phyloP scores from a whole-genome alignment of 2,113 vertebrate genomes.

The Oreochromis spilurus region DNA sequence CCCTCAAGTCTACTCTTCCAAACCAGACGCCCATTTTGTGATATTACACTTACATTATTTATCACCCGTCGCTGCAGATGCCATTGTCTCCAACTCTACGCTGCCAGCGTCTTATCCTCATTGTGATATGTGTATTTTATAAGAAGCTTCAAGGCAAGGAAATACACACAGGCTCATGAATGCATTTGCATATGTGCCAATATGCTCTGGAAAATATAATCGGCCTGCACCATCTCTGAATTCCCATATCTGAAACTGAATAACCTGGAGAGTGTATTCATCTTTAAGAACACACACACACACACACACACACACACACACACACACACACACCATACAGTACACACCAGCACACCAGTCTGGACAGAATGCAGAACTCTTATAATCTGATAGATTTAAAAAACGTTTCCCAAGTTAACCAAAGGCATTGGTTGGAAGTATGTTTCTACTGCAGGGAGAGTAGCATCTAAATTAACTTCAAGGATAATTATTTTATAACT shows the following conservation, averaged over 20 bases:
- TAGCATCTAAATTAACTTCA: neutral
- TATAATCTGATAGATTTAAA: neutral
- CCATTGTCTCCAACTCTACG: slow-evolving; percentile 44
- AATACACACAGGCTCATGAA: neutral
- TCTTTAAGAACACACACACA: neutral
- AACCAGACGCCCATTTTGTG: slow-evolving; percentile 66
- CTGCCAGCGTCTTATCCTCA: neutral
- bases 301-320: too few species aligned
- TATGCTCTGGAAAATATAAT: neutral
- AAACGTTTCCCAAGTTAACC: neutral
- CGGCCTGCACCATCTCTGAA: neutral
- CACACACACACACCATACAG: neutral
- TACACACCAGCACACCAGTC: neutral
- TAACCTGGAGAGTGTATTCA: neutral
- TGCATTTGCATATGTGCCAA: neutral
- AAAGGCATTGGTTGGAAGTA: neutral
- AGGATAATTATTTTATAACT: neutral
- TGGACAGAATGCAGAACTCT: neutral
- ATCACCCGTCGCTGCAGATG: slow-evolving; percentile 58
- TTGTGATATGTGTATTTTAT: neutral
- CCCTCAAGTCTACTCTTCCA: slow-evolving; percentile 46
- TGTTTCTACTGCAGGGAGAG: neutral
- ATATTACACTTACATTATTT: slow-evolving; percentile 79
- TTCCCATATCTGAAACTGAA: neutral
- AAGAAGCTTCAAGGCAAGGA: neutral